A percentile compares a stretch with the other conserved stretches of the same genome.
These are phyloP conservation scores for Cyclopterus lumpus DNA, from an alignment of 2,797 vertebrate genomes.

Conservation along the genomic window DNA sequence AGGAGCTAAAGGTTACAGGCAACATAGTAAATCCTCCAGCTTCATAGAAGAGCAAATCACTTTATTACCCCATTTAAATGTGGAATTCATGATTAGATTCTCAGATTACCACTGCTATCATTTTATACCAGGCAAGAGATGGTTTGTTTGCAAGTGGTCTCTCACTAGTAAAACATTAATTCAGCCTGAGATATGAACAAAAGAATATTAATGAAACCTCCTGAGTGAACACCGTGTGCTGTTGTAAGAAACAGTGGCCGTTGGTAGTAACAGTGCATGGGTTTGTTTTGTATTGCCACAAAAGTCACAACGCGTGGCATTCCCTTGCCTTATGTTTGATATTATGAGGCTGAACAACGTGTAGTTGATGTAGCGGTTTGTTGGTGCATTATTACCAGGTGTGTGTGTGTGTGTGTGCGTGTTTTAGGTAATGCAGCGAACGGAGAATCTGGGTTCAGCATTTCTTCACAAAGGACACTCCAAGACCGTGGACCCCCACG, in stretches of 20 bases:
- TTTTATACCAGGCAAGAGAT: no score
- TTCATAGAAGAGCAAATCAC: no score
- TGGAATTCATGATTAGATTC: no score
- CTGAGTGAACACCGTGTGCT: neutral
- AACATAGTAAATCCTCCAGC: no score
- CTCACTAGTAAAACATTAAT: neutral
- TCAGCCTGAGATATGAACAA: neutral
- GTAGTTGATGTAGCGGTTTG: neutral
- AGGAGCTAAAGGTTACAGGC: neutral
- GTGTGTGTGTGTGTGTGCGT: constrained; percentile 10
- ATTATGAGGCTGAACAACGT: neutral
- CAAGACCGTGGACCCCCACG: constrained; percentile 76
- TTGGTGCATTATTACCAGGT: neutral
- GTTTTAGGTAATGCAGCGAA: constrained; percentile 84
- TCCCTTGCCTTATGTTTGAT: neutral
- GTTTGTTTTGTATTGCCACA: neutral
- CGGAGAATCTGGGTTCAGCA: constrained; percentile 90
- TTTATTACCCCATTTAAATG: no score
- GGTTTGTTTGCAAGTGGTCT: no score
- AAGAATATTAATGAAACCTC: neutral
- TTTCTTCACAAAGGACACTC: constrained; percentile 91
- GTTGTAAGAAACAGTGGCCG: neutral
- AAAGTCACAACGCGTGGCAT: neutral
- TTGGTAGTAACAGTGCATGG: neutral
- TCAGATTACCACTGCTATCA: no score